These are phyloP conservation scores for Parelbella ahira DNA, from an alignment of 2,888 invertebrate genomes.

Conservation along the genomic window DNA sequence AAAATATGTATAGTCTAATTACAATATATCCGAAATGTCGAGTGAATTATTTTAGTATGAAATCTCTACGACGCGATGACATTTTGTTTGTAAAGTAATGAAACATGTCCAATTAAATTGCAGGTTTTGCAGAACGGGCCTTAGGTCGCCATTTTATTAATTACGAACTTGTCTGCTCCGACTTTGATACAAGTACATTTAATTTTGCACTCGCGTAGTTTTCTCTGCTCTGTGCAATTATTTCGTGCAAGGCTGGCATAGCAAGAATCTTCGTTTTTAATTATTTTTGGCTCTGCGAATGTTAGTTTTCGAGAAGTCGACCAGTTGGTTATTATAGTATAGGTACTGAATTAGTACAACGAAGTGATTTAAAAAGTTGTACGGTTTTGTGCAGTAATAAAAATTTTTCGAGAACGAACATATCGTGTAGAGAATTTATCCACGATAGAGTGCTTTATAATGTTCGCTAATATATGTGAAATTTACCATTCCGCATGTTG, in stretches of 20 bases:
- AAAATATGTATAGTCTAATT: too few species aligned
- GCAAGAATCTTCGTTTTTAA: slow-evolving; percentile 14
- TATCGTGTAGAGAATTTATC: too few species aligned
- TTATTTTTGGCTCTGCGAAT: slow-evolving; percentile 18
- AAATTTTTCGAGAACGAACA: too few species aligned
- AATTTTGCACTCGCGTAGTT: slow-evolving; percentile 16
- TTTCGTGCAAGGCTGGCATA: slow-evolving; percentile 12
- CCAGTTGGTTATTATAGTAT: slow-evolving; percentile 10
- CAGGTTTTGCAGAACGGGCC: neutral
- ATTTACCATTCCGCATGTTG: too few species aligned
- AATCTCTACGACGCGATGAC: too few species aligned
- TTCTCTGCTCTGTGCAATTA: slow-evolving; percentile 20
- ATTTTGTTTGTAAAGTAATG: too few species aligned
- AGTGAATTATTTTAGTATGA: too few species aligned
- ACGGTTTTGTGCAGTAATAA: slow-evolving; percentile 4
- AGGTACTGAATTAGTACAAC: slow-evolving; percentile 16
- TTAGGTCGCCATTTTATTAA: slow-evolving; percentile 14
- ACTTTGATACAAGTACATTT: slow-evolving; percentile 17
- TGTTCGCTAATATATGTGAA: too few species aligned
- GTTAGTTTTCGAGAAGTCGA: slow-evolving; percentile 8
- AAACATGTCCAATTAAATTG: slow-evolving; percentile 2
- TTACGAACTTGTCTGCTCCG: slow-evolving; percentile 10
- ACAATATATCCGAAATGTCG: too few species aligned
- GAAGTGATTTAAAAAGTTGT: slow-evolving; percentile 7
- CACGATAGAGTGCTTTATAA: too few species aligned